phyloP scores from a whole-genome alignment of 2,797 vertebrate genomes.

The Gastrophryne carolinensis region DNA sequence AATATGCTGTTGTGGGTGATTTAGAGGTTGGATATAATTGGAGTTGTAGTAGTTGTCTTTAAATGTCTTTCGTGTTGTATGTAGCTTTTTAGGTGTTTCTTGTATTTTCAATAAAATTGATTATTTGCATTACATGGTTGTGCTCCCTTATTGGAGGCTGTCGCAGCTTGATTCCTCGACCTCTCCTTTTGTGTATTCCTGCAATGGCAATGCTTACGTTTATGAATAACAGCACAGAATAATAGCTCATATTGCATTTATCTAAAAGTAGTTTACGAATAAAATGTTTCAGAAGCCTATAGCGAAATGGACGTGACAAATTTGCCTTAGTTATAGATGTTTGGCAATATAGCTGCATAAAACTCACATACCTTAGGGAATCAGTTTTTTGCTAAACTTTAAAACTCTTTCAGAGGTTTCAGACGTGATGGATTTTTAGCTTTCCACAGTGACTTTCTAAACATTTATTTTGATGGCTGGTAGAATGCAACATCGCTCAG shows the following conservation, averaged over 20 bases:
- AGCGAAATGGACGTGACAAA: slow-evolving; percentile 55
- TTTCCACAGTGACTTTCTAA: slow-evolving; percentile 74
- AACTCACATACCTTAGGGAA: slow-evolving; percentile 70
- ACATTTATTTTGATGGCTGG: slow-evolving; percentile 76
- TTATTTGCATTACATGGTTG: no score
- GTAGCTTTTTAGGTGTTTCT: no score
- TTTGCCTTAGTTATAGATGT: slow-evolving; percentile 64
- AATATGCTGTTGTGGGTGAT: no score
- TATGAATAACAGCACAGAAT: no score
- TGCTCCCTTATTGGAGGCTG: no score
- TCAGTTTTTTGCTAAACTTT: slow-evolving; percentile 64
- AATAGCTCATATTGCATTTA: neutral
- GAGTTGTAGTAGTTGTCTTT: no score
- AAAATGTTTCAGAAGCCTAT: neutral
- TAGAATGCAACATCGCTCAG: slow-evolving; percentile 71
- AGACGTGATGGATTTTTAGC: slow-evolving; percentile 73
- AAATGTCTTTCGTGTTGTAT: no score
- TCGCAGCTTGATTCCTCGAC: no score
- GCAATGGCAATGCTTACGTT: no score
- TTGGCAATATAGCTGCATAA: slow-evolving; percentile 64
- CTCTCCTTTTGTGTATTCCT: no score
- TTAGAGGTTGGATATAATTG: no score
- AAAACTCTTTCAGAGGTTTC: slow-evolving; percentile 67
- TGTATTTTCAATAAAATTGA: no score
- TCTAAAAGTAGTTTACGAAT: neutral